Percentiles rank a stretch among this genome's conserved stretches.
Conservation (phyloP, 2,797 vertebrate genomes). For the Myotis pilosus region DNA sequence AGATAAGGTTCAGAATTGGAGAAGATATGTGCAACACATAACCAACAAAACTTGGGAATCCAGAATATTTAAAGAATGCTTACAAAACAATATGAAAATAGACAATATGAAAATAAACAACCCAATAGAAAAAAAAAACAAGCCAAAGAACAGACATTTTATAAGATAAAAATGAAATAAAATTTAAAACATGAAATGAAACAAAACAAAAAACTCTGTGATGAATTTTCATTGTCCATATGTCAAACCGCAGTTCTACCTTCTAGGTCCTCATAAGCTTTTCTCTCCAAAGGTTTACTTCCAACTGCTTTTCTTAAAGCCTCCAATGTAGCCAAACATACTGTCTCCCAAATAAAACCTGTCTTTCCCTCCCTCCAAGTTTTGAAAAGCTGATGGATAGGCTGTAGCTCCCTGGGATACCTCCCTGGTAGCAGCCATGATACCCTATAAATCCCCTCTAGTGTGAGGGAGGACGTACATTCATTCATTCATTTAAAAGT, state of each 20-base stretch:
- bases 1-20: not conserved
- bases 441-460: not conserved
- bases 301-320: not conserved
- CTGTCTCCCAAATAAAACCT: not conserved
- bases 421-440: not conserved
- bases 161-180: not conserved
- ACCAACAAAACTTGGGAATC: not conserved
- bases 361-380: not conserved
- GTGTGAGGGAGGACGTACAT: not conserved
- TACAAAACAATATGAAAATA: not conserved
- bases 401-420: not conserved
- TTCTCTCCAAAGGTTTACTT: not conserved
- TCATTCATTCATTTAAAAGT: not conserved
- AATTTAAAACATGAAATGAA: not conserved
- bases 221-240: not conserved
- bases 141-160: not conserved
- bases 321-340: not conserved
- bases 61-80: not conserved
- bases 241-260: not conserved
- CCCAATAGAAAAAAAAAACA: not conserved
- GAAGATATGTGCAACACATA: not conserved
- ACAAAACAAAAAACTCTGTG: not conserved
- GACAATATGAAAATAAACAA: not conserved
- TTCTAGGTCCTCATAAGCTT: not conserved
- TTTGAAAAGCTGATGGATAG: conserved; percentile 7